Conservation (phyloP, 1,140 invertebrate species). For the Bombus sibiricus region DNA sequence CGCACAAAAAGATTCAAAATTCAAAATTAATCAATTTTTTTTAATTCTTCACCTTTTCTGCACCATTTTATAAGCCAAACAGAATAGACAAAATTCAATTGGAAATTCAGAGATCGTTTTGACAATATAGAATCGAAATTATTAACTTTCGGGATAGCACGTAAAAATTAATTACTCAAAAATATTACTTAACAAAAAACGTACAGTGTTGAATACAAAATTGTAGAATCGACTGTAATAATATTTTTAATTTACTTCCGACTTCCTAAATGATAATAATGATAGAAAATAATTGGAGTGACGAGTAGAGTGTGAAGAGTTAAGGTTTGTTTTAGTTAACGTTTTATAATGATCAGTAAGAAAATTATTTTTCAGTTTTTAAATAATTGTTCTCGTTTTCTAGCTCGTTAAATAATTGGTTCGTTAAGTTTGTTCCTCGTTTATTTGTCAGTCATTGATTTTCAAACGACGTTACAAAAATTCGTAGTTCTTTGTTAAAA, state of each 20-base stretch:
- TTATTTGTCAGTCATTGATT: constrained; percentile 9
- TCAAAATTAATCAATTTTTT: not conserved
- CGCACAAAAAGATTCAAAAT: too few species aligned
- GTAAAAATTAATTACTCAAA: not conserved
- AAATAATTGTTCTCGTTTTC: constrained; percentile 22
- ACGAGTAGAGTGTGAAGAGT: not conserved
- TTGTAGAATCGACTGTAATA: too few species aligned
- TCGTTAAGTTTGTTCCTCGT: constrained; percentile 27
- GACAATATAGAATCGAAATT: not conserved
- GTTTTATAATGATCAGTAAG: not conserved
- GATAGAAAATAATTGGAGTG: not conserved
- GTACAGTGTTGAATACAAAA: not conserved
- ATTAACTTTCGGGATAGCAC: not conserved
- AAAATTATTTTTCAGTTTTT: not conserved
- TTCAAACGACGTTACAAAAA: constrained; percentile 8
- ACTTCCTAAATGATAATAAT: not conserved
- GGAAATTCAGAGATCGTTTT: not conserved
- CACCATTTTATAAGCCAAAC: too few species aligned
- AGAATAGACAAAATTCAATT: not conserved
- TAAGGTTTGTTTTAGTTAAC: not conserved
- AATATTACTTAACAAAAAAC: not conserved
- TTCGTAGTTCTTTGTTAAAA: constrained; percentile 10
- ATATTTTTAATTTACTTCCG: not conserved
- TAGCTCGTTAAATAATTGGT: not conserved
- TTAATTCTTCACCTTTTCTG: not conserved